Evolutionary conservation across 2,113 vertebrate genomes (phyloP).

Genomic region (Amblyornis subalaris): DNA sequence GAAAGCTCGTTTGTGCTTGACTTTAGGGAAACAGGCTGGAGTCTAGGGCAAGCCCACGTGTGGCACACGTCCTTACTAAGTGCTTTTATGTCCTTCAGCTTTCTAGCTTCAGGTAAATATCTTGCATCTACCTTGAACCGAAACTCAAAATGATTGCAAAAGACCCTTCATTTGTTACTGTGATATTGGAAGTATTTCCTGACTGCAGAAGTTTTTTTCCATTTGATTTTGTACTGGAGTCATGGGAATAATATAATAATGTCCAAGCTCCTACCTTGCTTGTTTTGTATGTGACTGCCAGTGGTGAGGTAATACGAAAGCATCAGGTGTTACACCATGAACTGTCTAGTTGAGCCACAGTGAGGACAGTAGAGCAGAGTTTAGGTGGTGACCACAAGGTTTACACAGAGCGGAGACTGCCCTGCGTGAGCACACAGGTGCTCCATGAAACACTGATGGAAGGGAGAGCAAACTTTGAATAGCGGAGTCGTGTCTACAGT

Average conservation of each 20-base stretch:
- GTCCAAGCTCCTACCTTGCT: rapidly evolving
- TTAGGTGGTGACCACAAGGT: neutral
- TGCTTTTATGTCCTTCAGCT: neutral
- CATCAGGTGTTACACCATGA: neutral
- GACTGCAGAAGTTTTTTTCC: rapidly evolving
- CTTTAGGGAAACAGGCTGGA: neutral
- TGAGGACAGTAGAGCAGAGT: rapidly evolving
- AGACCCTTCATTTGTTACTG: rapidly evolving
- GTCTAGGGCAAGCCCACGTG: rapidly evolving
- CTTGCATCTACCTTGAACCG: neutral
- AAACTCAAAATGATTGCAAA: neutral
- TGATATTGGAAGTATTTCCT: neutral
- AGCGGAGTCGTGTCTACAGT: neutral
- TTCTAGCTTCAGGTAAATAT: neutral
- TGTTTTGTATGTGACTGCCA: neutral
- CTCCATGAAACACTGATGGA: neutral
- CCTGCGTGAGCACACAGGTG: rapidly evolving
- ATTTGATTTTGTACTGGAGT: neutral
- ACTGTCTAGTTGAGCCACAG: rapidly evolving
- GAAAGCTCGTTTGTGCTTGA: neutral
- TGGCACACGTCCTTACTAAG: neutral
- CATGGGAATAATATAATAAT: neutral
- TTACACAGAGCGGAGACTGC: rapidly evolving
- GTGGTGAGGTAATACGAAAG: rapidly evolving
- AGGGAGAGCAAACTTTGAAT: neutral